These are phyloP conservation scores for Erannis defoliaria DNA, from an alignment of 2,888 invertebrate genomes.

Conservation along the genomic window DNA sequence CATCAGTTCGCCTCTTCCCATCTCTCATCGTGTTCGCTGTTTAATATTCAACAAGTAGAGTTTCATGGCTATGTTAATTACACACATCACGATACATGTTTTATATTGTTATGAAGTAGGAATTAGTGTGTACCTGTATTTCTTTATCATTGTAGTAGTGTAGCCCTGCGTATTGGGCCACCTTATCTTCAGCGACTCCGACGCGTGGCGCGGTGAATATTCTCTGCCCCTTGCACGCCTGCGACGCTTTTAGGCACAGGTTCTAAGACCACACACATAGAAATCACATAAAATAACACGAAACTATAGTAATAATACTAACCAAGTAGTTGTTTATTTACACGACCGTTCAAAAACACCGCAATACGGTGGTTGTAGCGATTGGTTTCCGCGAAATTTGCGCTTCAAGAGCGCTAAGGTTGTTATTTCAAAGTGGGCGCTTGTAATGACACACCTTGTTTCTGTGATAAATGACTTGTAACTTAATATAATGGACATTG, in stretches of 20 bases:
- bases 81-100: constrained; percentile 18
- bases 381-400: constrained; percentile 60
- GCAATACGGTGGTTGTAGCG: constrained; percentile 47
- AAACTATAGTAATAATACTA: constrained; percentile 60
- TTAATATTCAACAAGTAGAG: constrained; percentile 38
- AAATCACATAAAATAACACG: constrained; percentile 62
- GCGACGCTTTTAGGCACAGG: constrained; percentile 94
- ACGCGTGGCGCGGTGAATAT: constrained; percentile 93
- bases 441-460: constrained; percentile 37
- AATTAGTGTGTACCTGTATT: constrained; percentile 87
- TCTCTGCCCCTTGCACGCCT: constrained; percentile 94
- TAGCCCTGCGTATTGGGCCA: constrained; percentile 95
- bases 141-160: constrained; percentile 98
- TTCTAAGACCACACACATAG: constrained; percentile 91
- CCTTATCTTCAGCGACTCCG: constrained; percentile 96
- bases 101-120: constrained; percentile 12
- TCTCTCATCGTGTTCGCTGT: constrained; percentile 31
- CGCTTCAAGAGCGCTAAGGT: constrained; percentile 47
- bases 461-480: constrained; percentile 38
- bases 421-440: constrained; percentile 46
- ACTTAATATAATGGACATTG: constrained; percentile 35
- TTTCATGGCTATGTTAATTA: constrained; percentile 41
- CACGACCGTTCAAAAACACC: constrained; percentile 57
- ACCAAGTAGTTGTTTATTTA: constrained; percentile 61
- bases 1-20: constrained; percentile 32